Evolutionary conservation across 2,113 vertebrate genomes (phyloP).

Genomic region (Mystacornis crossleyi): DNA sequence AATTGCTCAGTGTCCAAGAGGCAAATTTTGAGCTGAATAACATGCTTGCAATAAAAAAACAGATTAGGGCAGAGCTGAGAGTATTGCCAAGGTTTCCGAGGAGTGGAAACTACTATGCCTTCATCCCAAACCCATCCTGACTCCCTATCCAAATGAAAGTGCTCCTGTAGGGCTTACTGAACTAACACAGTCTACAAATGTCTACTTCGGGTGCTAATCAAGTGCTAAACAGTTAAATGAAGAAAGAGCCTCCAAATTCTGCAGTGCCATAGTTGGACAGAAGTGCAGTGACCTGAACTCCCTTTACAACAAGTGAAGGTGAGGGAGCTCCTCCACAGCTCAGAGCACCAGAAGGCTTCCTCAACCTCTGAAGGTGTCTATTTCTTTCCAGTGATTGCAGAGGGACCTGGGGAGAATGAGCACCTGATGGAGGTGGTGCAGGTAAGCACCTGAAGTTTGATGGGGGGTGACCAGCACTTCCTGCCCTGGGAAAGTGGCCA

Average conservation of each 20-base stretch:
- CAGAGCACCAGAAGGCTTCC: not conserved
- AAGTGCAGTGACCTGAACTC: not conserved
- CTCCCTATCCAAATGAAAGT: not conserved
- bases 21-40: not conserved
- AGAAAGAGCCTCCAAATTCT: not conserved
- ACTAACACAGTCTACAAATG: not conserved
- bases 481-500: not conserved
- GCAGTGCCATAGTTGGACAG: not conserved
- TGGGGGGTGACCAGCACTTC: not conserved
- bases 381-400: fast-evolving
- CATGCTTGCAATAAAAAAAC: not conserved
- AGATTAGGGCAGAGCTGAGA: not conserved
- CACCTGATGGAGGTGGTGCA: fast-evolving
- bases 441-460: not conserved
- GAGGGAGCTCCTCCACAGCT: not conserved
- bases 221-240: not conserved
- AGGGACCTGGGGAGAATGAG: too few relatives aligned
- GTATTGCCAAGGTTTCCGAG: not conserved
- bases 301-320: not conserved
- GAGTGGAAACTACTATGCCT: not conserved
- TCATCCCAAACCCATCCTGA: not conserved
- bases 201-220: not conserved
- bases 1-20: not conserved
- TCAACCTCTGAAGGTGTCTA: not conserved
- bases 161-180: not conserved